phyloP scores from a whole-genome alignment of 2,113 vertebrate genomes.

The Ondatra zibethicus region DNA sequence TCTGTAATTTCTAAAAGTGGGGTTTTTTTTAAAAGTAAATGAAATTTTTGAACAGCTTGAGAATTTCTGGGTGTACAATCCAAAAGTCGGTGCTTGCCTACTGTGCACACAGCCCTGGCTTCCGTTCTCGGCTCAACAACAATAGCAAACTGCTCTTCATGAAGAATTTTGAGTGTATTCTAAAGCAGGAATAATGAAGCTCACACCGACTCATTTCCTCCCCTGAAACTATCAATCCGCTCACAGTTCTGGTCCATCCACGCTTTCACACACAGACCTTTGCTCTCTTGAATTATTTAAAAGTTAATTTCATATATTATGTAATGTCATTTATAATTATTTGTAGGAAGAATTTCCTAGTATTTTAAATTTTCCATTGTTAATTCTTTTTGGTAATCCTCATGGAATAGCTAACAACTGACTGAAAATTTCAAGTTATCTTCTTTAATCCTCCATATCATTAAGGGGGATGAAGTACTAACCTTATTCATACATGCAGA shows the following conservation, averaged over 20 bases:
- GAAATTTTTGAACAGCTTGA: neutral
- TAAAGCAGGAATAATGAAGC: neutral
- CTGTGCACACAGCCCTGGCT: neutral
- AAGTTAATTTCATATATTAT: neutral
- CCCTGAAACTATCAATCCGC: neutral
- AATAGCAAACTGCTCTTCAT: neutral
- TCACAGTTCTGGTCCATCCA: neutral
- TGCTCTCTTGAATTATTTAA: neutral
- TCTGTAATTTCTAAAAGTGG: neutral
- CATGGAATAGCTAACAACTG: neutral
- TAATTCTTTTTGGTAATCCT: neutral
- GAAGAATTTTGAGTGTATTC: neutral
- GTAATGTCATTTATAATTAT: neutral
- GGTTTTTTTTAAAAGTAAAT: neutral
- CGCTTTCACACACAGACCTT: neutral
- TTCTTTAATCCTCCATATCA: neutral
- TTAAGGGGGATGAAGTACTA: neutral
- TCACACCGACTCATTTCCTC: neutral
- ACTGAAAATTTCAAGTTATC: neutral
- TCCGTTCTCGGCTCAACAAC: neutral
- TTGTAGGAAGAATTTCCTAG: neutral
- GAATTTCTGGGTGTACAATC: neutral
- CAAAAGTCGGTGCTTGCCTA: neutral
- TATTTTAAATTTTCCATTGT: neutral
- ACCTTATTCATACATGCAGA: neutral